Conservation (phyloP, 53 echinoderm and acorn worm species). For the Henricia sp. region DNA sequence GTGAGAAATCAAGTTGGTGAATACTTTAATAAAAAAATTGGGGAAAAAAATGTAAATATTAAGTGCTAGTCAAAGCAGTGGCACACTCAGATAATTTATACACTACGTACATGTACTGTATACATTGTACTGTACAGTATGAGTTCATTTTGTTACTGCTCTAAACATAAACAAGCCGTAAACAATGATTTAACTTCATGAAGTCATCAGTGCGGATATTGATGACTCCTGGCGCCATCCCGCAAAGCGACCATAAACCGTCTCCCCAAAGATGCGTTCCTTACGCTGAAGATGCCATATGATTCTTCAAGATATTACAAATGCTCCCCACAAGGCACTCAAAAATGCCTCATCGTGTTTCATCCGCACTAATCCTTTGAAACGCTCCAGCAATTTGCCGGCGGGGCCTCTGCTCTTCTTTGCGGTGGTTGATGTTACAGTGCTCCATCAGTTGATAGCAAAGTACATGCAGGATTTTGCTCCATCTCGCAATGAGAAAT, state of each 20-base stretch:
- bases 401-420: too few relatives aligned
- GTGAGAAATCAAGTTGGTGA: too few relatives aligned
- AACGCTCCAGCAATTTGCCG: slow-evolving; percentile 19
- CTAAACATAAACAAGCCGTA: background rate
- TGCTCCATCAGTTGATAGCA: too few relatives aligned
- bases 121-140: background rate
- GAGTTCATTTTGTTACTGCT: background rate
- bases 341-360: background rate
- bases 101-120: background rate
- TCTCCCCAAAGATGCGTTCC: background rate
- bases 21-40: too few relatives aligned
- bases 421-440: too few relatives aligned
- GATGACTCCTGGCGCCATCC: slow-evolving; percentile 1
- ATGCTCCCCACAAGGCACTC: background rate
- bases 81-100: too few relatives aligned
- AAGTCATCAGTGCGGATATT: background rate
- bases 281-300: background rate
- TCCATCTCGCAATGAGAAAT: too few relatives aligned
- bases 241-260: background rate
- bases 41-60: too few relatives aligned
- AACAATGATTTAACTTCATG: background rate
- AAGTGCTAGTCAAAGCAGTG: too few relatives aligned
- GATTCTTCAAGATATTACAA: slow-evolving; percentile 15
- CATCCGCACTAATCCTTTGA: slow-evolving; percentile 29
- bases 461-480: too few relatives aligned